Base-by-base conservation (phyloP, 2,888 invertebrate species). In the Aphodius granarius region DNA sequence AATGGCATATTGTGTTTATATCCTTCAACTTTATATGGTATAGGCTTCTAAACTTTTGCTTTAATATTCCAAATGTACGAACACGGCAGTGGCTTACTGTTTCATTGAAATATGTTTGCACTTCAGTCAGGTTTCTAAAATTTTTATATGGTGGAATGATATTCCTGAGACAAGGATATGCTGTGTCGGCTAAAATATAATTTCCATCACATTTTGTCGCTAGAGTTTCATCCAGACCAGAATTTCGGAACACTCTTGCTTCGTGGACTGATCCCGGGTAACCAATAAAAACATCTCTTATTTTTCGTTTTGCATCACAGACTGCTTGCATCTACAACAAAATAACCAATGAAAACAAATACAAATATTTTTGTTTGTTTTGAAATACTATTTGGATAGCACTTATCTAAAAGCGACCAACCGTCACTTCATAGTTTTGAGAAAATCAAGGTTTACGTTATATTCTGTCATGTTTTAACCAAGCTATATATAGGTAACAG, bases 221-320 rank as follows among this genome's bases (percentile, higher is more conserved):
- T 65, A 65, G 19, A 18, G 19, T 65, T 18, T 65, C 19, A 65
- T 65, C 16, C 19, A 65, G 65, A 19, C 17, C 17, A 65, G 70
- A 70, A 70, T 70, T 70, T 19, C 20, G 20, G 20, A 70, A 70
- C 6, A 70, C 70, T n/a, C 70, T 17, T 17, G 70, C 70, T 18
- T 70, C 70, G 70, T 70, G 70, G 20, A 70, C 70, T 70, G 70
- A 70, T 21, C 70, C 70, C 16, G 70, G 70, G 70, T 70, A 70
- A 70, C 70, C 70, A 70, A 70, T 20, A 70, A 70, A 70, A 16
- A 70, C 20, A 70, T 70, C 70, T 43, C 43, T 43, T 43, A 43
- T 43, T 43, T 43, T 43, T 43, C 43, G 43, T 43, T 43, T 43
- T 43, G 43, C 43, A 43, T 43, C 43, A 43, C 43, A 43, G 43